These are phyloP conservation scores for Sebastes schlegelii DNA, from an alignment of 2,113 vertebrate species.

Conservation along the genomic window DNA sequence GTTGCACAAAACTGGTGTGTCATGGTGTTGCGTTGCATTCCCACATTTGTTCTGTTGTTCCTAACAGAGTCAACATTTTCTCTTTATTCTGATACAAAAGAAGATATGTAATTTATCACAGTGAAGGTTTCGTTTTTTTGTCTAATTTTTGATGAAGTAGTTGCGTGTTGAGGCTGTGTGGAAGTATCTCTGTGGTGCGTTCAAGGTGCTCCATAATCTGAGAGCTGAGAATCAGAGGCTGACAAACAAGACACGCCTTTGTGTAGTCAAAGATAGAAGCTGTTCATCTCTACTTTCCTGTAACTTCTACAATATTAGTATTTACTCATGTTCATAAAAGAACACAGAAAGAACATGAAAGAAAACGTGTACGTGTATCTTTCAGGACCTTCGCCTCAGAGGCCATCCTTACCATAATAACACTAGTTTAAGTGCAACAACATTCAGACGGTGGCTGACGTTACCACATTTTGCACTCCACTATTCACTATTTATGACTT, in stretches of 20 bases:
- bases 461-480: too few species aligned
- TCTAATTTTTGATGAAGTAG: background rate
- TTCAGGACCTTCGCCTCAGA: too few species aligned
- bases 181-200: background rate
- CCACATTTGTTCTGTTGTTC: background rate
- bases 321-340: too few species aligned
- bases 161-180: background rate
- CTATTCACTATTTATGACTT: too few species aligned
- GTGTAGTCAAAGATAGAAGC: too few species aligned
- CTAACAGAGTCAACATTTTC: background rate
- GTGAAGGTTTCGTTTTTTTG: background rate
- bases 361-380: too few species aligned
- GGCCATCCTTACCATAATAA: too few species aligned
- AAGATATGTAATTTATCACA: background rate
- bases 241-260: background rate
- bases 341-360: too few species aligned
- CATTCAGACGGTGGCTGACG: too few species aligned
- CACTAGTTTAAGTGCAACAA: too few species aligned
- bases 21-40: background rate
- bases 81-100: background rate
- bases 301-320: too few species aligned
- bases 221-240: background rate
- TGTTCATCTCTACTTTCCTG: too few species aligned
- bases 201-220: background rate
- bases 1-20: background rate